Evolutionary conservation across 1,140 invertebrate species (phyloP).

Genomic region (Pseudomyrmex gracilis): DNA sequence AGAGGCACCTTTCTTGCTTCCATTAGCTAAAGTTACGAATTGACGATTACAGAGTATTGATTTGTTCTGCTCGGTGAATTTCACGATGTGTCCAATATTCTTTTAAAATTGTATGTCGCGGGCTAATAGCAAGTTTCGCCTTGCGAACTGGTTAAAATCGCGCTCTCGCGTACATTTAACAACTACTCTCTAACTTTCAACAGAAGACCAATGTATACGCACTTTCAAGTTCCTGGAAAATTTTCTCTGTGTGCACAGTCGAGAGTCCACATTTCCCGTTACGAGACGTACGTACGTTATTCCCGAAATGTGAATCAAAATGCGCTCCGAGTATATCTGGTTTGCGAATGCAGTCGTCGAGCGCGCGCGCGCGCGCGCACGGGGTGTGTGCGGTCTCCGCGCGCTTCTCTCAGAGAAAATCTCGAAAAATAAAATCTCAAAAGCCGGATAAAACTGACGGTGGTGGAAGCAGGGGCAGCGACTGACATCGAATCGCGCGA

Average conservation of each 20-base stretch:
- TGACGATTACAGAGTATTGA: slow-evolving; percentile 18
- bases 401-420: neutral
- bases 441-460: slow-evolving; percentile 28
- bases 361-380: neutral
- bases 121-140: slow-evolving; percentile 1
- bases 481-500: neutral
- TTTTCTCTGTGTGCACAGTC: slow-evolving; percentile 2
- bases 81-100: neutral
- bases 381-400: no score
- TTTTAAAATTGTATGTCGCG: neutral
- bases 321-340: neutral
- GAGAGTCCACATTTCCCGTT: neutral
- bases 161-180: neutral
- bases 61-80: slow-evolving; percentile 15
- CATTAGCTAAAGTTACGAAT: slow-evolving; percentile 2
- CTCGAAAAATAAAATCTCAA: slow-evolving; percentile 5
- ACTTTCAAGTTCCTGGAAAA: slow-evolving; percentile 3
- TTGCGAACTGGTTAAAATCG: neutral
- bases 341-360: neutral
- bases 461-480: slow-evolving; percentile 5
- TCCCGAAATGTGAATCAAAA: neutral
- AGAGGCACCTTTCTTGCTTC: neutral
- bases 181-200: neutral
- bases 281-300: neutral
- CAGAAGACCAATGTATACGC: neutral